Conservation (phyloP, 2,797 vertebrate species). For the Characodon lateralis region DNA sequence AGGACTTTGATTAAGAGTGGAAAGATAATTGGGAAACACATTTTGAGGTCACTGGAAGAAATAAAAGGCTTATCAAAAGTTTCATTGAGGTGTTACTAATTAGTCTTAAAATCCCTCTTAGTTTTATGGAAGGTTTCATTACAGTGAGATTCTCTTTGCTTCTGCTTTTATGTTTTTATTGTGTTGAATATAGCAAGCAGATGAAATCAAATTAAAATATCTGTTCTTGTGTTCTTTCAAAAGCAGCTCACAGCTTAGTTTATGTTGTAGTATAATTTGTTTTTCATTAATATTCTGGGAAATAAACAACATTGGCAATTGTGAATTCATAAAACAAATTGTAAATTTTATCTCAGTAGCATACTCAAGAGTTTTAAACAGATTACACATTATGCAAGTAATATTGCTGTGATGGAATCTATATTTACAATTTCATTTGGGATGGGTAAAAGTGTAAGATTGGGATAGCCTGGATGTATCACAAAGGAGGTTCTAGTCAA, state of each 20-base stretch:
- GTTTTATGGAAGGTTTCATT: not conserved
- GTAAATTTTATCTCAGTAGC: not conserved
- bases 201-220: not conserved
- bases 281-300: too few relatives aligned
- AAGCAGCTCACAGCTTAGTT: not conserved
- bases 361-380: not conserved
- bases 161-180: not conserved
- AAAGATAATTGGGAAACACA: not conserved
- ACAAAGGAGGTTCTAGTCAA: not conserved
- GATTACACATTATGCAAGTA: not conserved
- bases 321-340: too few relatives aligned
- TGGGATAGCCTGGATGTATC: not conserved
- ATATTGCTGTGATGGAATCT: not conserved
- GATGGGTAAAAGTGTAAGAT: too few relatives aligned
- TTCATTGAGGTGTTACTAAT: not conserved
- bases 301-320: too few relatives aligned
- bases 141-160: not conserved
- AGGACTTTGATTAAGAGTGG: constrained; percentile 18
- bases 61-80: not conserved
- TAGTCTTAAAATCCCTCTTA: not conserved
- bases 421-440: not conserved
- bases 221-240: not conserved
- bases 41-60: not conserved
- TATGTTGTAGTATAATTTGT: not conserved
- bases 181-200: not conserved